Evolutionary conservation across 2,888 invertebrate genomes (phyloP), one percentile per base, ranked within the genome.

Genomic region (Urechis unicinctus): DNA sequence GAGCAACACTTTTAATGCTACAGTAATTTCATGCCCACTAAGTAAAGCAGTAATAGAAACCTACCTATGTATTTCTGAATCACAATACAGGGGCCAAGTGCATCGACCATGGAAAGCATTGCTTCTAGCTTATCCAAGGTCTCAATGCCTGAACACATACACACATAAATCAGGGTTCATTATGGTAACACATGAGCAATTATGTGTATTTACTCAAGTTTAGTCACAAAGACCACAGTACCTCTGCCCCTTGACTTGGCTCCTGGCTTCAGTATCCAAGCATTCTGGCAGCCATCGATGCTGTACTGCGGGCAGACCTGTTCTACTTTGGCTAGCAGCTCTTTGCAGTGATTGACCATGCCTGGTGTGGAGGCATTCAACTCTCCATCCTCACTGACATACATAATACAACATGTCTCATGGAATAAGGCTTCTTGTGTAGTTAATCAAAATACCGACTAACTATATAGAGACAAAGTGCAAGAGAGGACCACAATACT

Each of bases 31-130:
- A n/a, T n/a, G n/a, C n/a, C n/a, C n/a, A n/a, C n/a, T n/a, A n/a
- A n/a, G n/a, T n/a, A n/a, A 36, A 29, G 5, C 22, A 24, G 25
- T 25, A 6, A 43, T 29, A 21, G 6, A 47, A 44, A 49, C 62
- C 67, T 81, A 91, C 92, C 92, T 68, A 95, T 91, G 76, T 95
- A 95, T 79, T 95, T 95, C 77, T 95, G 94, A n/a, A 94, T 89
- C 49, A 95, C 91, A 68, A 73, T 57, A 17, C 61, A 53, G 52
- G 65, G 63, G 62, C 45, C 66, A 49, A 80, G 88, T 85, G 66
- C 56, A 2, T 41, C 52, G 26, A 58, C 62, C 42, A 64, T 62
- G 28, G 78, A 66, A 57, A 89, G 77, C 50, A 94, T 91, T 68
- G 90, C 89, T 66, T 89, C 88, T 30, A 94, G 82, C 68, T 86